Evolutionary conservation across 1,140 invertebrate genomes (phyloP), one percentile per base, ranked within the genome.

Genomic region (Neomicropteryx cornuta): DNA sequence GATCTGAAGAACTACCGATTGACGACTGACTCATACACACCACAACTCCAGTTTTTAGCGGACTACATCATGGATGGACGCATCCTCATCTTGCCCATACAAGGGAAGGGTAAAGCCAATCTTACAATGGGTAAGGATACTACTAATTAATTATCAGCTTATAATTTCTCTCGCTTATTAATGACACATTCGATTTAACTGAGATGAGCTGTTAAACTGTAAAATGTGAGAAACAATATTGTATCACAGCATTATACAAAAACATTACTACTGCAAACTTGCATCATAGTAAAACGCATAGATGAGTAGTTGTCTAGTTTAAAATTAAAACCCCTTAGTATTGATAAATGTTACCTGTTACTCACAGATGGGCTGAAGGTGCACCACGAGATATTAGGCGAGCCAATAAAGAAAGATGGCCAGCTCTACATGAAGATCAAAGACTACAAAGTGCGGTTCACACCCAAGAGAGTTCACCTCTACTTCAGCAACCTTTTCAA

Each of bases 1-100:
- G 60, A 68, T 37, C 48, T 68, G 17, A 65, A 62, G 22, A 52
- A 56, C 33, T 61, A 56, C 41, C 48, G 62, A 4, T 45, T 68
- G 4, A 47, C 56, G 13, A 68, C 63, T 1, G 54, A 71, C 53
- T 61, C 61, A 46, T 42, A 62, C 18, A 60, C 69, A 38, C 49
- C 69, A 42, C 50, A 59, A 51, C 54, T 79, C 41, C 68, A 75
- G 42, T 73, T 81, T 46, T 50, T 76, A 4, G 75, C 70, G 0
- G 68, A 82, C 47, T 85, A 84, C 44, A 71, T 75, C 31, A 66
- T 83, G 51, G 68, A 72, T 16, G 82, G 83, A 18, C 71, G 73
- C 33, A 72, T 86, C 33, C 50, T 85, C 3, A 48, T 86, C 11
- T 48, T 86, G 19, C 79, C 80, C 0, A 76, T 86, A 16, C 70